Conservation (phyloP, 2,113 vertebrate genomes). For the Hippocampus abdominalis region DNA sequence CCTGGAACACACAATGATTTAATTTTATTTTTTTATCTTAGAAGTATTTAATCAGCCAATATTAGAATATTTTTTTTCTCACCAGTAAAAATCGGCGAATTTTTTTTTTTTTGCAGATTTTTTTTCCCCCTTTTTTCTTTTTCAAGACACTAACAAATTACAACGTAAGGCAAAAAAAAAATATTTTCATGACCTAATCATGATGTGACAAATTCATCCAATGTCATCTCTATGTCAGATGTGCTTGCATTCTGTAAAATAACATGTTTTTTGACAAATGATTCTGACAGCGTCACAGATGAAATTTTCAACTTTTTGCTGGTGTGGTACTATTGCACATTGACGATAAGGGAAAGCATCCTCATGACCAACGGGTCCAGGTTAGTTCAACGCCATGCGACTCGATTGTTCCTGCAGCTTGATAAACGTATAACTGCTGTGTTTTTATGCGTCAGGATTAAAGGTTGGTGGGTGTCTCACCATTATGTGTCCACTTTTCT, state of each 20-base stretch:
- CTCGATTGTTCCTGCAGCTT: background rate
- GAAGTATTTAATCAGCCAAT: background rate
- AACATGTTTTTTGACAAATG: too few species aligned
- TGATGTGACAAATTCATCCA: too few species aligned
- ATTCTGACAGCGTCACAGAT: conserved; percentile 82
- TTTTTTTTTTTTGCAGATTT: background rate
- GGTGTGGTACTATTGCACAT: conserved; percentile 96
- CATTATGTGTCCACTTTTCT: conserved; percentile 96
- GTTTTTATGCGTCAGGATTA: conserved; percentile 75
- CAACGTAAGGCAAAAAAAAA: too few species aligned
- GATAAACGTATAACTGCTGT: background rate
- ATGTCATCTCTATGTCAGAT: too few species aligned
- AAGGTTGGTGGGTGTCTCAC: conserved; percentile 99
- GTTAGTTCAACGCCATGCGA: conserved; percentile 55
- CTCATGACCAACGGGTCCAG: conserved; percentile 96
- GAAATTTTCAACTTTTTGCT: conserved; percentile 97
- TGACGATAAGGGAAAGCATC: conserved; percentile 95
- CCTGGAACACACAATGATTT: too few species aligned
- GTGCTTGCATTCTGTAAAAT: too few species aligned
- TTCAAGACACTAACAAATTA: too few species aligned
- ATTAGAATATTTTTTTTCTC: background rate
- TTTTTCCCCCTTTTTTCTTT: background rate
- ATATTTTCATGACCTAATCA: too few species aligned
- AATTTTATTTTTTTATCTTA: too few species aligned
- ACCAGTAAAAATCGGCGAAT: background rate